phyloP scores from a whole-genome alignment of 2,113 vertebrate species.

The Heterotis niloticus region DNA sequence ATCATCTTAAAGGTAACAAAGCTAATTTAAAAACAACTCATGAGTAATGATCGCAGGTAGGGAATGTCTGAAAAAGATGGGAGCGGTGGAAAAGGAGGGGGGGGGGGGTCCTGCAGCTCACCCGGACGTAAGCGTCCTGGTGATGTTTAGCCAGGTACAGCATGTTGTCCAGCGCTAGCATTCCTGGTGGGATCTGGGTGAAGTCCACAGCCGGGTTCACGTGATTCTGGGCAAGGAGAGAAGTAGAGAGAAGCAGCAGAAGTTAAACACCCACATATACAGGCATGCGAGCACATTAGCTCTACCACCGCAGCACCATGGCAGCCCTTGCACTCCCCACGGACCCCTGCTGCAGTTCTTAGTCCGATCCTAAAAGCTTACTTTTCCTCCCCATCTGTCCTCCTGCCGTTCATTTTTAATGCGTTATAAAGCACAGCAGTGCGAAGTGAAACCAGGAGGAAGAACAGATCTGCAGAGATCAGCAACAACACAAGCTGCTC shows the following conservation, averaged over 20 bases:
- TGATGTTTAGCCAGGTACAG: slow-evolving; percentile 93
- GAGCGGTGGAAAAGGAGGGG: too few relatives aligned
- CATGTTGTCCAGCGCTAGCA: slow-evolving; percentile 97
- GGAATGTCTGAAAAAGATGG: too few relatives aligned
- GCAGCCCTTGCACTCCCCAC: neutral
- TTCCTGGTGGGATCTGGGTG: slow-evolving; percentile 94
- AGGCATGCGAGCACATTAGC: slow-evolving; percentile 1
- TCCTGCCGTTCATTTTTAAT: slow-evolving; percentile 15
- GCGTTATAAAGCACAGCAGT: slow-evolving; percentile 14
- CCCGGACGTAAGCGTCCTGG: slow-evolving; percentile 92
- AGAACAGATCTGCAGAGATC: too few relatives aligned
- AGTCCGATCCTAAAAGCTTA: slow-evolving; percentile 2
- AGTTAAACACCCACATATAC: neutral
- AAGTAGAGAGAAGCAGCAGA: neutral
- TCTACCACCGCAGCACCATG: neutral
- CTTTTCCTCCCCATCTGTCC: slow-evolving; percentile 13
- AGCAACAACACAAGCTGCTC: too few relatives aligned
- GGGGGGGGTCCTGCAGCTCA: slow-evolving; percentile 55
- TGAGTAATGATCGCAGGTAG: neutral
- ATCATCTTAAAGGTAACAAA: neutral
- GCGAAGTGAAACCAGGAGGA: neutral
- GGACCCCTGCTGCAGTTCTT: neutral
- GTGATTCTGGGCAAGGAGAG: slow-evolving; percentile 75
- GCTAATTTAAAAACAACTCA: neutral
- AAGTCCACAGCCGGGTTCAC: slow-evolving; percentile 98